Evolutionary conservation across 2,888 invertebrate species (phyloP), one percentile per base, ranked within the genome.

Genomic region (Nasonovia ribisnigri): DNA sequence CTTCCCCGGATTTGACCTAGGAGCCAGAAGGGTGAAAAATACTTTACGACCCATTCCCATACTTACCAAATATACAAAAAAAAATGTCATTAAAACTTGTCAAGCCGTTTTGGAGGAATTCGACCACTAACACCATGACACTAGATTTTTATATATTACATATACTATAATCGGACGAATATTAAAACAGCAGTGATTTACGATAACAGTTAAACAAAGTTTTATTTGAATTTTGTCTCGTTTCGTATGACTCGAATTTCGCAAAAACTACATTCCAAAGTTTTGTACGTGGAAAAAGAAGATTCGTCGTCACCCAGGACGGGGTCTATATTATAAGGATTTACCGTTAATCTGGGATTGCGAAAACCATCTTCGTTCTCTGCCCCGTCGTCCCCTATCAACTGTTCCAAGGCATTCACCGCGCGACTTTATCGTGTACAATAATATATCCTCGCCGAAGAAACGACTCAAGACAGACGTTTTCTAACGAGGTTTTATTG

Each of bases 341-440:
- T 91, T 86, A 91, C 43, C 86, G 86, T 91, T 91, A 91, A 91
- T 91, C 91, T 36, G 86, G 57, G 86, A 86, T 86, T 57, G 20
- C 24, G 6, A 86, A 91, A 86, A 86, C 91, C 46, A 46, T 26
- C 20, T 57, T 57, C 24, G 2, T 43, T 54, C 43, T n/a, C 43
- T 84, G 1, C 51, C 26, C 24, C 11, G 42, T 24, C 20, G 13
- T 29, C 67, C 26, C 11, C 51, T 16, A 36, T 77, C 77, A 77
- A 77, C 77, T 77, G 36, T 77, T 77, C 8, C 20, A 8, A 43
- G 43, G 13, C 10, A 67, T 48, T 90, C 77, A 26, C 48, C 36
- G 13, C 60, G 13, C 24, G 20, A 57, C 54, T 43, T 84, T 57
- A 54, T 91, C 84, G 84, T 54, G 36, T 77, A 86, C 46, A 43